phyloP scores from a whole-genome alignment of 2,888 invertebrate genomes.

The Parelbella ahira region DNA sequence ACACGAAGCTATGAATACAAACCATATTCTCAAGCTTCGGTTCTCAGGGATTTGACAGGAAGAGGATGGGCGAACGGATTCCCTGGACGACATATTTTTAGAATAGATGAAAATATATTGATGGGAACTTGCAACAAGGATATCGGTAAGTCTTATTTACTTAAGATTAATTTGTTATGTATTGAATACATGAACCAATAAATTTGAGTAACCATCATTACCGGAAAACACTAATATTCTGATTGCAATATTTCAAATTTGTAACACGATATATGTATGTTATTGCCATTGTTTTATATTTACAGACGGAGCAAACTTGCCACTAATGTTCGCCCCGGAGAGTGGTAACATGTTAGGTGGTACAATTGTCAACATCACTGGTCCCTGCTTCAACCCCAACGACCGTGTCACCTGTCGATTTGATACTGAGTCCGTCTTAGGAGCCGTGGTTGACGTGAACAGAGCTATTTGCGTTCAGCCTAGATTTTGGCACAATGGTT shows the following conservation, averaged over 20 bases:
- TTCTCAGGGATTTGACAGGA: conserved; percentile 89
- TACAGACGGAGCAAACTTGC: conserved; percentile 89
- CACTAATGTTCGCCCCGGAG: conserved; percentile 94
- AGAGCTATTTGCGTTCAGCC: conserved; percentile 95
- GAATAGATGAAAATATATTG: conserved; percentile 96
- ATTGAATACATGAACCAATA: too few species aligned
- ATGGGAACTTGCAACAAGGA: conserved; percentile 96
- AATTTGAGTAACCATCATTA: too few species aligned
- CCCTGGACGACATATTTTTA: conserved; percentile 95
- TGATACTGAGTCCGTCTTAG: conserved; percentile 89
- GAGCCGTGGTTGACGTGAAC: conserved; percentile 88
- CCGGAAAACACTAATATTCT: too few species aligned
- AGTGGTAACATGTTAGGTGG: conserved; percentile 99
- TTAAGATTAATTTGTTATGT: too few species aligned
- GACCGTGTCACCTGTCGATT: conserved; percentile 91
- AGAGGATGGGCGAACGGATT: conserved; percentile 93
- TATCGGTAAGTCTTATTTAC: conserved; percentile 79
- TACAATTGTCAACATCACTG: conserved; percentile 96
- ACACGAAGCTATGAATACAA: conserved; percentile 93
- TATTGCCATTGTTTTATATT: too few species aligned
- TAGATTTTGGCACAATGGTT: conserved; percentile 91
- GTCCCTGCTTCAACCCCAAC: conserved; percentile 91
- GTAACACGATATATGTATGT: too few species aligned
- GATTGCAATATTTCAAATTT: too few species aligned
- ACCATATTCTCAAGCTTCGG: conserved; percentile 93